These are phyloP conservation scores for Hyphantria cunea DNA, from an alignment of 1,140 invertebrate genomes.

Conservation along the genomic window DNA sequence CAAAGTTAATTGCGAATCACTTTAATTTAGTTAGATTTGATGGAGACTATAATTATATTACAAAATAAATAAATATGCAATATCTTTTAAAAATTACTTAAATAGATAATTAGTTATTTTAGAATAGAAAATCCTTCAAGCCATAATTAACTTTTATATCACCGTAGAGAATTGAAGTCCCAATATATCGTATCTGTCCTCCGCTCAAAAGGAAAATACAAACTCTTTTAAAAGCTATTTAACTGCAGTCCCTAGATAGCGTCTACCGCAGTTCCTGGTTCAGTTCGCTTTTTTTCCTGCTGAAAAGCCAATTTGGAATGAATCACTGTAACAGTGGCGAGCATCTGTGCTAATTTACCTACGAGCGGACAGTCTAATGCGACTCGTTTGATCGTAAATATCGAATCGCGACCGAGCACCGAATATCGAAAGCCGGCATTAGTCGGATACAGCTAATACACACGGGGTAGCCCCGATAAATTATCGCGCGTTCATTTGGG, in stretches of 20 bases:
- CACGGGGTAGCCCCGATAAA: conserved; percentile 80
- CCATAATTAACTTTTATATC: conserved; percentile 1
- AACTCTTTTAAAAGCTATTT: conserved; percentile 77
- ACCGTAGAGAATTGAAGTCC: conserved; percentile 13
- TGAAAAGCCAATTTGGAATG: conserved; percentile 81
- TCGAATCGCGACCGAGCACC: conserved; percentile 75
- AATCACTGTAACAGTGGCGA: conserved; percentile 79
- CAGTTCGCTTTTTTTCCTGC: conserved; percentile 67
- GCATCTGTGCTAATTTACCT: conserved; percentile 82
- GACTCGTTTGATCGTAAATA: conserved; percentile 76
- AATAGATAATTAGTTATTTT: not conserved
- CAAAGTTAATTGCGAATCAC: conserved; percentile 56
- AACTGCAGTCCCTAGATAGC: conserved; percentile 71
- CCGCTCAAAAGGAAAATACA: conserved; percentile 51
- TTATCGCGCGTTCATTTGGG: conserved; percentile 81
- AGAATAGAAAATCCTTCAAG: not conserved
- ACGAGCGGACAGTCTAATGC: conserved; percentile 80
- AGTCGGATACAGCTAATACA: conserved; percentile 81
- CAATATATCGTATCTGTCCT: conserved; percentile 17
- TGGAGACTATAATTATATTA: no score
- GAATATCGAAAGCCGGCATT: conserved; percentile 81
- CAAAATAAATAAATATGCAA: no score
- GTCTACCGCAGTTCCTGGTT: conserved; percentile 57
- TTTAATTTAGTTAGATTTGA: no score
- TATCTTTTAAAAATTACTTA: not conserved